A percentile compares a stretch with the other conserved stretches of the same genome.
Evolutionary conservation across 1,140 invertebrate species (phyloP).

Genomic region (Calosoma granatense): DNA sequence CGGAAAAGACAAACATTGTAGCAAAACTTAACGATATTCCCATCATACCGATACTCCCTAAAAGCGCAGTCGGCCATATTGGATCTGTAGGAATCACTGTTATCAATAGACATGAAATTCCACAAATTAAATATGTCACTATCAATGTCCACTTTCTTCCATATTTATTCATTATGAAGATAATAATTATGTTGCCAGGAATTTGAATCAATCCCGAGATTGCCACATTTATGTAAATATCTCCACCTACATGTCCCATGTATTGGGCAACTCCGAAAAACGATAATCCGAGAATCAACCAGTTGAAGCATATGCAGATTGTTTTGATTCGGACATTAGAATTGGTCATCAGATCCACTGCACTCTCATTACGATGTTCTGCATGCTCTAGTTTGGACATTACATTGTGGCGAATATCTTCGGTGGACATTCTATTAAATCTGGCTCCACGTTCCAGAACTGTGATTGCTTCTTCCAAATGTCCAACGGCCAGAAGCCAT

Average conservation of each 20-base stretch:
- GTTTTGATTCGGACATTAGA: conserved; percentile 59
- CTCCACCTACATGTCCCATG: conserved; percentile 53
- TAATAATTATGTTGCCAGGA: conserved; percentile 55
- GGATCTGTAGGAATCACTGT: not conserved
- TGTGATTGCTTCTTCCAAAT: conserved; percentile 50
- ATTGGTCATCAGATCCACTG: conserved; percentile 57
- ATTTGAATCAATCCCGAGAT: conserved; percentile 50
- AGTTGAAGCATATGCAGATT: conserved; percentile 53
- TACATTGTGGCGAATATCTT: not conserved
- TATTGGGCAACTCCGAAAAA: conserved; percentile 67
- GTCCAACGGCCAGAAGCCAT: conserved; percentile 63
- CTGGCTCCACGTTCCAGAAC: conserved; percentile 57
- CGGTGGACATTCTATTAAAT: conserved; percentile 18
- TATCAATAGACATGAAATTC: not conserved
- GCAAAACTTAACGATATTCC: not conserved
- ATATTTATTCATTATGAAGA: conserved; percentile 48
- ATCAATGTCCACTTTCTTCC: conserved; percentile 46
- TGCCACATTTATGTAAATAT: conserved; percentile 61
- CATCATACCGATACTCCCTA: not conserved
- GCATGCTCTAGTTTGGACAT: not conserved
- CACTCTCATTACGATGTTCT: conserved; percentile 7
- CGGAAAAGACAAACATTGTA: conserved; percentile 37
- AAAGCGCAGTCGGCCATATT: not conserved
- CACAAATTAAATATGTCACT: not conserved
- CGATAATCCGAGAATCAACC: conserved; percentile 52